These are phyloP conservation scores for Phalacrocorax brasilianus DNA, from an alignment of 2,113 vertebrate genomes.

Conservation along the genomic window DNA sequence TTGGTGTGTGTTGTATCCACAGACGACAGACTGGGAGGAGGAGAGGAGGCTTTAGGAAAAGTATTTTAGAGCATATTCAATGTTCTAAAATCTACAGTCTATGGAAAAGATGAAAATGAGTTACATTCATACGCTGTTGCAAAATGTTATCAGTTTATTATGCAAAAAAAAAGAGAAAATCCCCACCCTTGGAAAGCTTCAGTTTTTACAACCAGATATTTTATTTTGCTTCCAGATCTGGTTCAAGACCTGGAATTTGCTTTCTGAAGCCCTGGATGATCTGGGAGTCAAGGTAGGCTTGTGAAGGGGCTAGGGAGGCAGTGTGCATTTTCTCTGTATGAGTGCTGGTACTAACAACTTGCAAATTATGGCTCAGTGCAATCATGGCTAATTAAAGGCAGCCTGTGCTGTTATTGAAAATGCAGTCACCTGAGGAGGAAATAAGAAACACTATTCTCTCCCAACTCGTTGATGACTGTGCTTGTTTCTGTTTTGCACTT, in stretches of 20 bases:
- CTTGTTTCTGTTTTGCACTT: not conserved
- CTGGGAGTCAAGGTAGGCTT: not conserved
- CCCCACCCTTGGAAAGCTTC: not conserved
- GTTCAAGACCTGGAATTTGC: not conserved
- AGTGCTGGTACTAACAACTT: not conserved
- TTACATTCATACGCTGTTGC: not conserved
- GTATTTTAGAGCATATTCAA: not conserved
- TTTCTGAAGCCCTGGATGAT: not conserved
- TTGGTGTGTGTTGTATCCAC: not conserved
- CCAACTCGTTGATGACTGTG: not conserved
- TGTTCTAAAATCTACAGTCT: not conserved
- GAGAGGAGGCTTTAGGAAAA: not conserved
- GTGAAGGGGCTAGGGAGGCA: not conserved
- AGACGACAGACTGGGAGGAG: conserved; percentile 5
- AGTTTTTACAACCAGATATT: not conserved
- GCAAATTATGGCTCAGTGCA: not conserved
- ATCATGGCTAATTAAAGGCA: not conserved
- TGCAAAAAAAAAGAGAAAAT: not conserved
- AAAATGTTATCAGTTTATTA: not conserved
- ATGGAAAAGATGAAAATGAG: not conserved
- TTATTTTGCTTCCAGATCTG: not conserved
- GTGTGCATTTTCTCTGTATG: not conserved
- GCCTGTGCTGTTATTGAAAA: not conserved
- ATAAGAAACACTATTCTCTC: not conserved
- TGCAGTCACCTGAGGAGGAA: not conserved